Base-by-base conservation (phyloP, 2,113 vertebrate genomes). In the Aegithalos caudatus region DNA sequence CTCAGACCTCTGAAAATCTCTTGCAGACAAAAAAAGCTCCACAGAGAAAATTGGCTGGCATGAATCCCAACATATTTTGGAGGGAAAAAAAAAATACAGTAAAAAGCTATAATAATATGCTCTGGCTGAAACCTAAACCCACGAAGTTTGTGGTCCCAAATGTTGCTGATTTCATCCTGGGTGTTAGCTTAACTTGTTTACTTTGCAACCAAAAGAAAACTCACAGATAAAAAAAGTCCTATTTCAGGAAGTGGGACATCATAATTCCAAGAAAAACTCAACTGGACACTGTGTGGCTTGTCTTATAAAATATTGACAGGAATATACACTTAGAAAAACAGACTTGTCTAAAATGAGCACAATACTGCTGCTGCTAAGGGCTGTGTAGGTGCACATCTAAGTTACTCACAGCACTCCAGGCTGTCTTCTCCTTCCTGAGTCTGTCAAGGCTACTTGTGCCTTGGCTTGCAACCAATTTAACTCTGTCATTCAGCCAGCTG, bases 121-220 rank as follows among this genome's bases (percentile, higher is more conserved):
- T 61, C 1, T 80, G 53, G 23, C 61, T 80, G 61, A 53, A 86
- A 76, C 29, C 35, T 79, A 81, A 94, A 90, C 44, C 73, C 40
- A 61, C 7, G 2, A 71, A 33, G 21, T 37, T 77, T 77, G 81
- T 20, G 45, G 84, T 67, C n/a, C 29, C 42, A 67, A 69, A 82
- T 62, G 50, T 47, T 82, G 90, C 78, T 87, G 65, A 87, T 94
- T 92, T 89, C 25, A 76, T 35, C 33, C n/a, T 91, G 38, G 29
- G 31, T 80, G 62, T 89, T 81, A 92, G 53, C 45, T 76, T 62
- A 66, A 64, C n/a, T 88, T 85, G 77, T 91, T 95, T 94, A 91
- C 27, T 76, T 91, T 65, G 18, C 65, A 87, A 44, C 40, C 28
- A 50, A 64, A 93, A 86, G 56, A 86, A 83, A 92, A 70, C n/a